Evolutionary conservation across 2,113 vertebrate genomes (phyloP), one percentile per base, ranked within the genome.

Genomic region (Dasyprocta punctata): DNA sequence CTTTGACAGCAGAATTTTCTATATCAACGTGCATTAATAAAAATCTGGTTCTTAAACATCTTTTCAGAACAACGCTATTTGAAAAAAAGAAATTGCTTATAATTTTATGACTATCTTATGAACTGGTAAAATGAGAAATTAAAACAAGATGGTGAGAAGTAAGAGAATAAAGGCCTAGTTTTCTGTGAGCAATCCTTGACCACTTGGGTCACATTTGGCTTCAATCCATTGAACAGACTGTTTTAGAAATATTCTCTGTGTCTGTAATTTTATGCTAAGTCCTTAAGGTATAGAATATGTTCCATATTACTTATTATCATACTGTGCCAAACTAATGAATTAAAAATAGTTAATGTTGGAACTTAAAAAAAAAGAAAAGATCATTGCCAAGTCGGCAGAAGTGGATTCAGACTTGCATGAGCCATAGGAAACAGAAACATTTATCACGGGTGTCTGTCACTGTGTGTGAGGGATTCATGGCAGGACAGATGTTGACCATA

Each of bases 281-380:
- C 60, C 73, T 95, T 96, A 97, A 95, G 87, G 96, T 96, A 98
- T 90, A 88, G 95, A 97, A 97, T 97, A 86, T 95, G 58, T 97
- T 98, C 96, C 90, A 75, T 89, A 95, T 93, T 97, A 88, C 94
- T 94, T 96, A 93, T 73, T 73, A 94, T 49, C 12, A 47, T 36
- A 16, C 19, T 81, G 65, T 97, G 85, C 96, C 97, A 97, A 95
- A 56, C 83, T 95, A 96, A 95, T 94, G 85, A 96, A 95, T 95
- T 97, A 95, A 98, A 97, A 93, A 88, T 75, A 91, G 91, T 81
- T 95, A 95, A 93, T 65, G 86, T 54, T 90, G 85, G 77, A 97
- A 96, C 52, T 86, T 6, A 7, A 58, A 92, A 49, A 67, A 83
- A 71, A 77, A 38, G 81, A 26, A 36, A 17, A 61, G 2, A 47